Evolutionary conservation across 2,113 vertebrate species (phyloP).

Genomic region (Ictalurus furcatus): DNA sequence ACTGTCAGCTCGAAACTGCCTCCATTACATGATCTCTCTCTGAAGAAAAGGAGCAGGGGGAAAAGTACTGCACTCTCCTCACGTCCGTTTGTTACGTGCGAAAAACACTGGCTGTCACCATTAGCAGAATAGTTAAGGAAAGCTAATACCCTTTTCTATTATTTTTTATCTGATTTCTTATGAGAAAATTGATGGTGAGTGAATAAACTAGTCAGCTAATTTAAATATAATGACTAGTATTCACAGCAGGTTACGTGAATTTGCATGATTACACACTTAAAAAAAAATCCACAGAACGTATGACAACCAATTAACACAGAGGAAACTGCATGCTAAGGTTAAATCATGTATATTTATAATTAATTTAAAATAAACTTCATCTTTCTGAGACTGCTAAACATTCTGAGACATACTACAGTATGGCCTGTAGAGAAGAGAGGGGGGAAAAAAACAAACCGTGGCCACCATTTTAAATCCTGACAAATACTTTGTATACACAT

Average conservation of each 20-base stretch:
- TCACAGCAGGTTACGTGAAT: not conserved
- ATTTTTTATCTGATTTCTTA: constrained; percentile 5
- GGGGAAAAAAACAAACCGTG: not conserved
- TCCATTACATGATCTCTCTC: constrained; percentile 56
- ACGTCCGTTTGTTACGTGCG: constrained; percentile 21
- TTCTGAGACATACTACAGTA: not conserved
- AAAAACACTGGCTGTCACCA: constrained; percentile 10
- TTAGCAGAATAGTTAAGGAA: constrained; percentile 33
- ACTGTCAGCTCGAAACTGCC: constrained; percentile 52
- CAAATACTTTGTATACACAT: not conserved
- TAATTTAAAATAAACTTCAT: not conserved
- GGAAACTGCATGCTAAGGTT: not conserved
- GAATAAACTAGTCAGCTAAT: constrained; percentile 35
- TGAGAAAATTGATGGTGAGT: not conserved
- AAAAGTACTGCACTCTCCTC: constrained; percentile 32
- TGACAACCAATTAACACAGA: not conserved
- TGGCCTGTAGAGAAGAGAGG: not conserved
- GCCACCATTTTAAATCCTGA: not conserved
- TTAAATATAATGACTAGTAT: constrained; percentile 44
- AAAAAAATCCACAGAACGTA: not conserved
- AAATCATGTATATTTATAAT: not conserved
- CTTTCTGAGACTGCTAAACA: not conserved
- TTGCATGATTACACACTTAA: not conserved
- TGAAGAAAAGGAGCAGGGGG: constrained; percentile 37
- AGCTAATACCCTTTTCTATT: constrained; percentile 22